Evolutionary conservation across 2,113 vertebrate species (phyloP).

Genomic region (Mastomys coucha): DNA sequence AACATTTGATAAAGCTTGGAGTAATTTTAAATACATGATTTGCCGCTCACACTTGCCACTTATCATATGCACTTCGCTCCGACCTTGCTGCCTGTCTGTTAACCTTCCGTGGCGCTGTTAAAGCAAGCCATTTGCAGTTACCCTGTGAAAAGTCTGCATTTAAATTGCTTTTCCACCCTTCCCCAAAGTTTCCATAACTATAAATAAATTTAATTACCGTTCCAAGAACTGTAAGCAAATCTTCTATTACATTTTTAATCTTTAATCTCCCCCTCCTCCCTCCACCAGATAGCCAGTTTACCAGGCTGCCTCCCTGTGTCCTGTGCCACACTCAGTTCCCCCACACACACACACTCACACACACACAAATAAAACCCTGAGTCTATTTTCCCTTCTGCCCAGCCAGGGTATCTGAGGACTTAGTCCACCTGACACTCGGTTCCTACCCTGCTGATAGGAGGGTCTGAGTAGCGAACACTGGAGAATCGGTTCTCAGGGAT

Average conservation of each 20-base stretch:
- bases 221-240: constrained; percentile 71
- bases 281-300: constrained; percentile 66
- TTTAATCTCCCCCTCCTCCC: constrained; percentile 68
- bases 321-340: background rate
- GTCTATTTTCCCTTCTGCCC: constrained; percentile 11
- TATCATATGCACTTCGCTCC: constrained; percentile 74
- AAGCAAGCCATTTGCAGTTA: constrained; percentile 77
- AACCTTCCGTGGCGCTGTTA: constrained; percentile 71
- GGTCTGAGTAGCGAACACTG: background rate
- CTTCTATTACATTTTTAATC: constrained; percentile 76
- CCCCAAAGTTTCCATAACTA: constrained; percentile 80
- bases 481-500: background rate
- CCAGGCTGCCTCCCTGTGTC: constrained; percentile 42
- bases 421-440: background rate
- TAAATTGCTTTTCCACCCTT: constrained; percentile 80
- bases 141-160: constrained; percentile 80
- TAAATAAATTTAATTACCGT: constrained; percentile 79
- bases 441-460: background rate
- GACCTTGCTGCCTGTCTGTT: constrained; percentile 77
- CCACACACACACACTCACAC: background rate
- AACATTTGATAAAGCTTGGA: constrained; percentile 78
- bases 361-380: background rate
- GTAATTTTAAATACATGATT: constrained; percentile 81
- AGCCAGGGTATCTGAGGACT: background rate
- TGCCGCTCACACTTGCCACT: constrained; percentile 81